Evolutionary conservation across 2,113 vertebrate species (phyloP), one percentile per base, ranked within the genome.

Genomic region (Pterocles gutturalis): DNA sequence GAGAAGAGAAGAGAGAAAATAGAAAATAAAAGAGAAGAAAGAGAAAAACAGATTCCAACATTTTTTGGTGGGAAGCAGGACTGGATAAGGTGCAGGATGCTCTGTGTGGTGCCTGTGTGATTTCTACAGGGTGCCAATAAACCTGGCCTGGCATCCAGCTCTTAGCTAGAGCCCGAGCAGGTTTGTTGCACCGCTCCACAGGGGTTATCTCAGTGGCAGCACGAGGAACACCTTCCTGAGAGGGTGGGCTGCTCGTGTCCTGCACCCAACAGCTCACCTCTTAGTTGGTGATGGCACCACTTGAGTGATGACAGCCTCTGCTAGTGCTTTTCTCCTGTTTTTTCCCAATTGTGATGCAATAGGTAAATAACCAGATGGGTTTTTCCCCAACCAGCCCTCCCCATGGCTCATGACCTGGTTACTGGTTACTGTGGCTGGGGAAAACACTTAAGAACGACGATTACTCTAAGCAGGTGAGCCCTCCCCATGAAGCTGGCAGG

Each of bases 281-380:
- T 3, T 22, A 53, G 17, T 24, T 0, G 5, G 33, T 21, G 43
- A 87, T 86, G 43, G 55, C 77, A 87, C 31, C 64, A 7, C 18
- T 48, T 48, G 19, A 78, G 24, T 4, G 0, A 28, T 20, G 33
- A 36, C 24, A 48, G 43, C 33, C 34, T 84, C 81, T 67, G 48
- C 54, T 46, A 24, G 34, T 48, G 53, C 38, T 70, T 87, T 72
- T 13, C 41, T 41, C 58, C 11, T 45, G 2, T n/a, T 48, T 64
- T 75, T 75, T 31, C 31, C 26, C 0, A 0, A 11, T 25, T 13
- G 2, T 22, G 13, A 81, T n/a, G 22, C 67, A 93, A 55, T 3
- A 77, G 20, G 10, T n/a, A 67, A 41, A 49, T 13, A 33, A 83
- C 28, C 8, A 14, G 29, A 31, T 3, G 51, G 24, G 24, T 77